Evolutionary conservation across 2,113 vertebrate species (phyloP), one percentile per base, ranked within the genome.

Genomic region (Microtus richardsoni): DNA sequence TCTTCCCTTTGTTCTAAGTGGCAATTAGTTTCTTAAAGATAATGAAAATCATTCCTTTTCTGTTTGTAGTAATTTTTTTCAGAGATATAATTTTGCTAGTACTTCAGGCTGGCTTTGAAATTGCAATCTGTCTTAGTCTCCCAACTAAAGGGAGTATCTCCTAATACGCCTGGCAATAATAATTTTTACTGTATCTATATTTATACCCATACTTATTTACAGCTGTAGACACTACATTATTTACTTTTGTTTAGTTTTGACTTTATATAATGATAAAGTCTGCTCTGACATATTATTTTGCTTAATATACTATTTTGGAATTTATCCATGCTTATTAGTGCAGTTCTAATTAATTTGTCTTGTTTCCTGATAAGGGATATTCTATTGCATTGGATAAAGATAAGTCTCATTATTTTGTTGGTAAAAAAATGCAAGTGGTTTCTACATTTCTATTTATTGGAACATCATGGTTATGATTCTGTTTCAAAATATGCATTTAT

Each of bases 321-420:
- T 49, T 95, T 33, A 91, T 70, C 9, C 8, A 9, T 95, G 5
- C n/a, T 80, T 36, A 77, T 87, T 21, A 73, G 92, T 64, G 4
- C 7, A 92, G 13, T 78, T 83, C 4, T 78, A 54, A 71, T 86
- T 97, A 75, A 26, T 11, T 93, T 78, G 44, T 92, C 47, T 33
- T 83, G 96, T 77, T 96, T 94, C 6, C n/a, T 82, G 17, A 58
- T 70, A 9, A 91, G 49, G 49, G 36, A 7, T 62, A 70, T 80
- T 89, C 39, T 6, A 39, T n/a, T 71, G 17, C n/a, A 14, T 5
- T 92, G 17, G 94, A 36, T 90, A 91, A 80, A 62, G n/a, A 54
- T 83, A 64, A 19, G 16, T 41, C 47, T 82, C 17, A 7, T 73
- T 71, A 17, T 83, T n/a, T 84, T 91, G 26, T 64, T 83, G 30